Percentiles rank a stretch among this genome's conserved stretches.
phyloP scores from a whole-genome alignment of 2,113 vertebrate genomes.

The Paradoxurus hermaphroditus region DNA sequence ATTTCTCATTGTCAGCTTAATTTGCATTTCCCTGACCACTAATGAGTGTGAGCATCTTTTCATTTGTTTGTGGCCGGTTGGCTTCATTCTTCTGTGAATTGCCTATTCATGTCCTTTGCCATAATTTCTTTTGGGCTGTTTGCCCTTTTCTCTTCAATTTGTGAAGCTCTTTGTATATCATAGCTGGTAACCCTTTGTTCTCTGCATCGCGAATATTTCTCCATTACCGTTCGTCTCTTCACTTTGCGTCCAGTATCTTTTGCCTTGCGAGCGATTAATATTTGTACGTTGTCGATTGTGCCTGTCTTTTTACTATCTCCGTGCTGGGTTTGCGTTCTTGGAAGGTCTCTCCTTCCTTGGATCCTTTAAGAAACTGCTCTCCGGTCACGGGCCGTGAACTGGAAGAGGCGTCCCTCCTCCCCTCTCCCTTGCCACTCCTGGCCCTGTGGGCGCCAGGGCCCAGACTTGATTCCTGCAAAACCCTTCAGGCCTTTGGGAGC shows the following conservation, averaged over 20 bases:
- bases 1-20: conserved; percentile 29
- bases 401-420: neutral
- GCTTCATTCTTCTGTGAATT: conserved; percentile 62
- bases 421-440: neutral
- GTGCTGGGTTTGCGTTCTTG: neutral
- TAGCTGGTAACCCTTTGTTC: conserved; percentile 25
- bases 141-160: conserved; percentile 62
- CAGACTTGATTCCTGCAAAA: neutral
- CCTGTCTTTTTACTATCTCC: neutral
- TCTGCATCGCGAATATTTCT: neutral
- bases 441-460: neutral
- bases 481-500: neutral
- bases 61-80: conserved; percentile 48
- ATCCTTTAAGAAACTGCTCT: neutral
- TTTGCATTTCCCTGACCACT: conserved; percentile 59
- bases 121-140: conserved; percentile 58
- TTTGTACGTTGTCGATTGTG: neutral
- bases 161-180: conserved; percentile 60
- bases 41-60: conserved; percentile 56
- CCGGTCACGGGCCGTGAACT: neutral
- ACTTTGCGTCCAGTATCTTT: neutral
- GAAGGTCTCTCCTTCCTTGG: neutral
- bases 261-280: neutral
- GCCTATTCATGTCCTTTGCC: conserved; percentile 62
- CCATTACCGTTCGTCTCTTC: neutral